These are phyloP conservation scores for Hirundichthys speculiger DNA, from an alignment of 2,113 vertebrate genomes.

Conservation along the genomic window DNA sequence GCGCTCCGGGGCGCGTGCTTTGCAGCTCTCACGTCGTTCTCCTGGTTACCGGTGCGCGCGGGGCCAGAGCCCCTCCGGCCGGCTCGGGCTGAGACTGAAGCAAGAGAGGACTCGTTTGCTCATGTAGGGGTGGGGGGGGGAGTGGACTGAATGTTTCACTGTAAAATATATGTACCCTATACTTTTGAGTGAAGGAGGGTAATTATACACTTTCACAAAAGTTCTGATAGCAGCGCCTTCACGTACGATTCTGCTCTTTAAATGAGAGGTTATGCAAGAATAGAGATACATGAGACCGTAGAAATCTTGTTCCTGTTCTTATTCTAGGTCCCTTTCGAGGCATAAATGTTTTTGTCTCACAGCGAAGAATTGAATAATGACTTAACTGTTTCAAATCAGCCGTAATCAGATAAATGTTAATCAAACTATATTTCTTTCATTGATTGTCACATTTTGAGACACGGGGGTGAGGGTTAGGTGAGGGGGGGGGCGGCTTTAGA, in stretches of 20 bases:
- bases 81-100: slow-evolving; percentile 41
- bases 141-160: slow-evolving; percentile 9
- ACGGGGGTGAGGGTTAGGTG: background rate
- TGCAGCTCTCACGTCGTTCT: slow-evolving; percentile 79
- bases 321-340: background rate
- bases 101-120: slow-evolving; percentile 10
- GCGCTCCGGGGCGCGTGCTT: slow-evolving; percentile 82
- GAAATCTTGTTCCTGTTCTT: no score
- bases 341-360: background rate
- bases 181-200: background rate
- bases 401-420: slow-evolving; percentile 34
- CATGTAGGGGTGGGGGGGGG: background rate
- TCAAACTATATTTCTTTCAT: slow-evolving; percentile 31
- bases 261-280: background rate
- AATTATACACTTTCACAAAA: background rate
- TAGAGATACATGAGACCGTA: slow-evolving; percentile 4
- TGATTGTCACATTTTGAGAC: slow-evolving; percentile 7
- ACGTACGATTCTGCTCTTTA: slow-evolving; percentile 17
- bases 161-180: no score
- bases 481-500: no score
- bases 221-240: slow-evolving; percentile 12
- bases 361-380: slow-evolving; percentile 30
- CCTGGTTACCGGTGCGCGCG: slow-evolving; percentile 81
- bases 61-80: slow-evolving; percentile 60
- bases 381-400: slow-evolving; percentile 39